Conservation (phyloP, 2,113 vertebrate genomes). For the Apaloderma vittatum region DNA sequence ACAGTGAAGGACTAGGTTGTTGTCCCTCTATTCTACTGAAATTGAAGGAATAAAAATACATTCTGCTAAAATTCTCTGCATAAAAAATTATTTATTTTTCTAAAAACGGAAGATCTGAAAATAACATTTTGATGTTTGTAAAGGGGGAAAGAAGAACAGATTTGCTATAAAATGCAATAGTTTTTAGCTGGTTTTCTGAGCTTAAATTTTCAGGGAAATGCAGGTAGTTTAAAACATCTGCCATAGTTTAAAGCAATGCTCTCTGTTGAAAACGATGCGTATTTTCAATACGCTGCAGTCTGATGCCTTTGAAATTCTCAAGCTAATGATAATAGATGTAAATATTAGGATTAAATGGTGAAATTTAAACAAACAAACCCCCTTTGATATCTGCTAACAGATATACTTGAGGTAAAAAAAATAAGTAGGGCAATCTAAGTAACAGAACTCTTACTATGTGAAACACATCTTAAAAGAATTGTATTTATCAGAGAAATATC, state of each 20-base stretch:
- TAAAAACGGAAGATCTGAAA: neutral
- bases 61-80: neutral
- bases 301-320: neutral
- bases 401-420: neutral
- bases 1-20: neutral
- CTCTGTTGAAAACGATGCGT: neutral
- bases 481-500: neutral
- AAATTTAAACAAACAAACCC: neutral
- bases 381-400: neutral
- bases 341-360: neutral
- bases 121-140: neutral
- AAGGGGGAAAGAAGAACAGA: neutral
- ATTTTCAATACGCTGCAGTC: neutral
- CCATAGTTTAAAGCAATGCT: neutral
- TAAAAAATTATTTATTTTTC: neutral
- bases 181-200: accelerated
- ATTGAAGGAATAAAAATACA: neutral
- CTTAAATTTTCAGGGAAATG: neutral
- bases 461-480: neutral
- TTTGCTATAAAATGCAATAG: neutral
- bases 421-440: neutral
- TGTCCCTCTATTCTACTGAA: neutral
- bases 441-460: neutral
- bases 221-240: neutral
- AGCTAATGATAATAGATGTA: neutral